phyloP scores from a whole-genome alignment of 2,113 vertebrate genomes.

The Ascaphus truei region DNA sequence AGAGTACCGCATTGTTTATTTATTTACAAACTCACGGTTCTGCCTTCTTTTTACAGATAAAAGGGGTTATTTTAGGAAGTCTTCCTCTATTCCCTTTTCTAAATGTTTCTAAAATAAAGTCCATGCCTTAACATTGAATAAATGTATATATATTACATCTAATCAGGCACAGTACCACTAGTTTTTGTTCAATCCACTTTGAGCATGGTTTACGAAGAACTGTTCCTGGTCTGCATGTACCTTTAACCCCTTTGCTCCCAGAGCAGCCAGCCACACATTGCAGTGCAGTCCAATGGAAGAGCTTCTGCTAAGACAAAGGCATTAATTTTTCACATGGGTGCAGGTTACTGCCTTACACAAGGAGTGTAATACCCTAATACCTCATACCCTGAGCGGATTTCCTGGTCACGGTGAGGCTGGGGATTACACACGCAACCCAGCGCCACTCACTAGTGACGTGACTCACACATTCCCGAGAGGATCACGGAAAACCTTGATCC shows the following conservation, averaged over 20 bases:
- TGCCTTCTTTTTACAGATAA: too few relatives aligned
- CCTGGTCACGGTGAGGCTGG: conserved; percentile 21
- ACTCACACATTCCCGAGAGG: conserved; percentile 33
- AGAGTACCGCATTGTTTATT: too few relatives aligned
- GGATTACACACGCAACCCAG: conserved; percentile 29
- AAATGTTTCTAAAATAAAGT: too few relatives aligned
- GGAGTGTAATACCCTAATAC: conserved; percentile 15
- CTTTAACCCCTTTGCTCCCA: not conserved
- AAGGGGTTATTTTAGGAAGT: too few relatives aligned
- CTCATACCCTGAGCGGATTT: conserved; percentile 33
- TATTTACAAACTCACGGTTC: too few relatives aligned
- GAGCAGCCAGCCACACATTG: too few relatives aligned
- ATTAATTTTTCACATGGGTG: conserved; percentile 10
- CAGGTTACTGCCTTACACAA: conserved; percentile 29
- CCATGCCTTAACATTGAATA: too few relatives aligned
- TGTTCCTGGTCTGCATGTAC: not conserved
- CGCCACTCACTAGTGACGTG: conserved; percentile 25
- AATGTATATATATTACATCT: too few relatives aligned
- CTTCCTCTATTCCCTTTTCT: too few relatives aligned
- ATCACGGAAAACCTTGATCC: conserved; percentile 24
- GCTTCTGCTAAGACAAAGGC: not conserved
- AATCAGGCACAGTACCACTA: not conserved
- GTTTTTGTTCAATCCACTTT: not conserved
- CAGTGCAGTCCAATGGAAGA: too few relatives aligned
- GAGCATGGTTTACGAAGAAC: too few relatives aligned